phyloP scores from a whole-genome alignment of 2,888 invertebrate species.

The Oscheius sp. region DNA sequence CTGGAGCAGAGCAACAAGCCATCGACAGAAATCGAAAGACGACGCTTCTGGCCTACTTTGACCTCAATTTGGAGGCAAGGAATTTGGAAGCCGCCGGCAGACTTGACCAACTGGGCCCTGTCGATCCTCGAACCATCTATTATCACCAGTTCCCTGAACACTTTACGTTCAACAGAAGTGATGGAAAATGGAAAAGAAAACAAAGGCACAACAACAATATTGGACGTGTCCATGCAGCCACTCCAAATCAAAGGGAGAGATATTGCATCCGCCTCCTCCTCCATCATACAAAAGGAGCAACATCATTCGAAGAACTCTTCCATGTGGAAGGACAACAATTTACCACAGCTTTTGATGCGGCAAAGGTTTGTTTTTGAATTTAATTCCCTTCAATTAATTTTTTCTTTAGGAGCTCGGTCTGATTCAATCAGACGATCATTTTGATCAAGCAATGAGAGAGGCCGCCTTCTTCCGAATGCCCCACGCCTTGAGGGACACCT shows the following conservation, averaged over 20 bases:
- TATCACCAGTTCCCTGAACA: constrained; percentile 23
- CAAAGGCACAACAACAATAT: constrained; percentile 1
- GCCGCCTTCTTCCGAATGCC: constrained; percentile 38
- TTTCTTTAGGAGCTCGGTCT: constrained; percentile 6
- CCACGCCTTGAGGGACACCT: constrained; percentile 31
- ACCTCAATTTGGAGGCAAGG: not conserved
- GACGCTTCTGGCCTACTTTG: constrained; percentile 6
- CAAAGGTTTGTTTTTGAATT: not conserved
- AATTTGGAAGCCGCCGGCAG: not conserved
- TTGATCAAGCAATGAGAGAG: constrained; percentile 11
- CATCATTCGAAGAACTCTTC: constrained; percentile 3
- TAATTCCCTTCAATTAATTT: too few relatives aligned
- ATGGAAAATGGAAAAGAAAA: constrained; percentile 3
- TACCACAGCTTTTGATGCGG: constrained; percentile 14
- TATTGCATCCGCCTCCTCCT: constrained; percentile 3
- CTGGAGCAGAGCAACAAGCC: not conserved
- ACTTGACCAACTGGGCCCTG: not conserved
- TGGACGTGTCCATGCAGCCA: not conserved
- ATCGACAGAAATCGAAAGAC: not conserved
- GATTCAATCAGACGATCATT: constrained; percentile 4
- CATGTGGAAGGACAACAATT: not conserved
- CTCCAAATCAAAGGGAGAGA: constrained; percentile 10
- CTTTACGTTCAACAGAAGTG: not conserved
- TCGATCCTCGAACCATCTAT: not conserved
- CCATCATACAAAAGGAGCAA: not conserved